Base-by-base conservation (phyloP, 2,797 vertebrate genomes). In the Cuculus canorus region DNA sequence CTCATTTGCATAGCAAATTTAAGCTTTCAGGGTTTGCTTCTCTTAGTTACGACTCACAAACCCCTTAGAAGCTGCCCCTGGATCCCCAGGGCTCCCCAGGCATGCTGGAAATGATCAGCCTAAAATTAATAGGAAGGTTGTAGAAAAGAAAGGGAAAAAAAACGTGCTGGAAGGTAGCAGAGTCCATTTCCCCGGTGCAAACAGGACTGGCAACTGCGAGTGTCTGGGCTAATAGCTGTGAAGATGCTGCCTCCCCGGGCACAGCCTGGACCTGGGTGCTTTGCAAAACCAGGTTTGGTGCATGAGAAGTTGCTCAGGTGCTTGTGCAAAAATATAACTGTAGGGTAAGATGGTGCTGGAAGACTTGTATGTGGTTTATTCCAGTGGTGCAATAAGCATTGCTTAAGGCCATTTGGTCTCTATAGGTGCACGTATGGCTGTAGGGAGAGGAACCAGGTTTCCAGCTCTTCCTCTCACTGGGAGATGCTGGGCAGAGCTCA, bases 21-120 rank as follows among this genome's bases (percentile, higher is more conserved):
- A 48, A 71, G 57, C 59, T 91, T 47, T 66, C 32, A 39, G 53
- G 33, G 16, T 54, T 95, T 86, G 68, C 69, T 91, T 83, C 89
- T 54, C 78, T 63, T 71, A 80, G 64, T 63, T 57, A 53, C 13
- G 89, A 23, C 39, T 91, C 78, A 63, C 72, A 32, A 76, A 83
- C 7, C 19, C 27, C 48, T 86, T 41, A 11, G n/a, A 57, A 71
- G 63, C 64, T 75, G 63, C 76, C 56, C 39, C 48, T 6, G 5
- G 83, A 82, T 89, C 72, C 94, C 63, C 77, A 76, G 77, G 48
- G 91, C 82, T 94, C 72, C 39, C 50, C 61, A 35, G 89, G 77
- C 76, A 53, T 0, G 21, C 66, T 91, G 94, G 88, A 57, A 75
- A 75, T 0, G 3, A 22, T 61, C 17, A 39, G 56, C 41, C 41